A percentile compares a stretch with the other conserved stretches of the same genome.
These are phyloP conservation scores for Epizoanthus stellaris DNA, from an alignment of 92 coral and sea anemone genomes.

Conservation along the genomic window DNA sequence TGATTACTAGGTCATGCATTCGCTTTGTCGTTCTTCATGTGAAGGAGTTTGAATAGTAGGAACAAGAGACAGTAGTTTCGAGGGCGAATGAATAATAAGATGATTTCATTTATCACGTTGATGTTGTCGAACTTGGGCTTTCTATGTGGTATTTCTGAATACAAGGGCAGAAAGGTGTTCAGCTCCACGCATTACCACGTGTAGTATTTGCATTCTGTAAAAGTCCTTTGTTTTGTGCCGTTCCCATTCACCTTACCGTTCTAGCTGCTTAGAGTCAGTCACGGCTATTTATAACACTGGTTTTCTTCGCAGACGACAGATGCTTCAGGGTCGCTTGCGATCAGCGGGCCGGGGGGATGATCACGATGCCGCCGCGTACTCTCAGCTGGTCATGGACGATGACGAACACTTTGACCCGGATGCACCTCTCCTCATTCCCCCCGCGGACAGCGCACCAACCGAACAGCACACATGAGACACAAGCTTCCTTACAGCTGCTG, in stretches of 20 bases:
- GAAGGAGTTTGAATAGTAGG: too few species aligned
- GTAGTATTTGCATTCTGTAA: too few species aligned
- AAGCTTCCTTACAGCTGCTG: not conserved
- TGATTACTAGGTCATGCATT: too few species aligned
- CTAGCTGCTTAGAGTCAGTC: not conserved
- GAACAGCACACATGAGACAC: constrained; percentile 11
- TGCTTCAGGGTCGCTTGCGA: constrained; percentile 11
- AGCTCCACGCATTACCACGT: too few species aligned
- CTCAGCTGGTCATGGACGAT: constrained; percentile 34
- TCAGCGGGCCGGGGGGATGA: constrained; percentile 9
- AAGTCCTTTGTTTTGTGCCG: not conserved
- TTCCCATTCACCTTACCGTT: not conserved
- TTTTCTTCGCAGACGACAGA: constrained; percentile 16
- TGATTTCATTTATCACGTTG: too few species aligned
- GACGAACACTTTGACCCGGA: constrained; percentile 45
- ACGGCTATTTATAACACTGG: not conserved
- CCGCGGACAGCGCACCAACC: constrained; percentile 9
- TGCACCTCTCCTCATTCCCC: constrained; percentile 49
- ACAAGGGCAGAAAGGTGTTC: too few species aligned
- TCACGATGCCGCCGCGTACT: not conserved
- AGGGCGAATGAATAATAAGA: too few species aligned
- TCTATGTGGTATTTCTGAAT: too few species aligned
- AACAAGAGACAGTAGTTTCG: too few species aligned
- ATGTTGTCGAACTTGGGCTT: too few species aligned
- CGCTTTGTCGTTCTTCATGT: too few species aligned